Evolutionary conservation across 2,113 vertebrate genomes (phyloP).

Genomic region (Oncorhynchus kisutch): DNA sequence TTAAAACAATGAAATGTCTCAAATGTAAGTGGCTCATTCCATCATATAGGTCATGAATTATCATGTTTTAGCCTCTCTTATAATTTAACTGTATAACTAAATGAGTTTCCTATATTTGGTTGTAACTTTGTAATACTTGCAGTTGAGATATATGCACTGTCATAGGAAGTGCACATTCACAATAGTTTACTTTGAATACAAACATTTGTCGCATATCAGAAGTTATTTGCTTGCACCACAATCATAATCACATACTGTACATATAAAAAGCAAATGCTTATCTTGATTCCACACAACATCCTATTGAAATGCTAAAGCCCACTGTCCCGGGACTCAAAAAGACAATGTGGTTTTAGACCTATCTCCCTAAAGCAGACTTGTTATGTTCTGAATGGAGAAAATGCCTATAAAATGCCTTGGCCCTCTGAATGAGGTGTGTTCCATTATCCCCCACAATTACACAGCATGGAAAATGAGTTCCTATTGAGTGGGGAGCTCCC

Average conservation of each 20-base stretch:
- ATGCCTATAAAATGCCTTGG: slow-evolving; percentile 17
- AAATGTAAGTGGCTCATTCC: too few relatives aligned
- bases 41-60: too few relatives aligned
- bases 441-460: slow-evolving; percentile 69
- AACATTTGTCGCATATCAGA: slow-evolving; percentile 42
- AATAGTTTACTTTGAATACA: background rate
- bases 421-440: slow-evolving; percentile 61
- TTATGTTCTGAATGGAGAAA: too few relatives aligned
- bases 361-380: too few relatives aligned
- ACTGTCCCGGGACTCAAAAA: slow-evolving; percentile 57
- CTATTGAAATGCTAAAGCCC: slow-evolving; percentile 55
- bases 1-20: too few relatives aligned
- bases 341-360: slow-evolving; percentile 1
- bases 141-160: too few relatives aligned
- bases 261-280: slow-evolving; percentile 36
- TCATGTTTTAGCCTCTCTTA: too few relatives aligned
- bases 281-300: slow-evolving; percentile 63
- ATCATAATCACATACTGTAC: slow-evolving; percentile 29
- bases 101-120: too few relatives aligned
- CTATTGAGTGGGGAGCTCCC: slow-evolving; percentile 61
- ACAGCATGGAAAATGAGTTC: slow-evolving; percentile 65
- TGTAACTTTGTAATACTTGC: too few relatives aligned
- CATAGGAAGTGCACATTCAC: too few relatives aligned
- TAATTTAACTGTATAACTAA: too few relatives aligned
- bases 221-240: slow-evolving; percentile 14